These are phyloP conservation scores for Parnassius glacialis DNA, from an alignment of 2,888 invertebrate species.

Conservation along the genomic window DNA sequence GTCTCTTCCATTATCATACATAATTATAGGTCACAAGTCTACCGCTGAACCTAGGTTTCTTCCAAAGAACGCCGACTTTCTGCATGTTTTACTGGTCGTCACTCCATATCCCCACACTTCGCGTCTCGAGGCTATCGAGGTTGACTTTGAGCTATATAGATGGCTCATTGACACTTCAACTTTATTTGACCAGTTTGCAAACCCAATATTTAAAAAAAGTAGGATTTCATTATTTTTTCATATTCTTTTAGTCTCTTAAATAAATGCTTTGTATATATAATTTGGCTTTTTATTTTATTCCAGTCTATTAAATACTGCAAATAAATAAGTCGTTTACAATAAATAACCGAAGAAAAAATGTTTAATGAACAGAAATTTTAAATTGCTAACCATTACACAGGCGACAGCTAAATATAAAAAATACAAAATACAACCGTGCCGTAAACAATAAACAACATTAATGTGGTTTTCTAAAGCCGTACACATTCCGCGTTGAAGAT, in stretches of 20 bases:
- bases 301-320: constrained; percentile 13
- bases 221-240: no score
- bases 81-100: no score
- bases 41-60: no score
- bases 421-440: constrained; percentile 21
- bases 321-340: constrained; percentile 22
- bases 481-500: constrained; percentile 36
- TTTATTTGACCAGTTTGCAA: no score
- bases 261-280: constrained; percentile 15
- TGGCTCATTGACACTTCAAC: no score
- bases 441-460: constrained; percentile 37
- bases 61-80: no score
- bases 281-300: constrained; percentile 8
- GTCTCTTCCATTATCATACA: no score
- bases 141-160: no score
- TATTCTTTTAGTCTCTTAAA: background rate
- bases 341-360: constrained; percentile 11
- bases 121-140: no score
- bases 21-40: no score
- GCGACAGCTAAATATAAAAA: constrained; percentile 24
- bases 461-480: constrained; percentile 27
- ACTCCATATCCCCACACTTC: no score
- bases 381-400: constrained; percentile 17
- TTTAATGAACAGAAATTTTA: constrained; percentile 19
- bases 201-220: no score